Evolutionary conservation across 2,888 invertebrate genomes (phyloP).

Genomic region (Eupeodes luniger): DNA sequence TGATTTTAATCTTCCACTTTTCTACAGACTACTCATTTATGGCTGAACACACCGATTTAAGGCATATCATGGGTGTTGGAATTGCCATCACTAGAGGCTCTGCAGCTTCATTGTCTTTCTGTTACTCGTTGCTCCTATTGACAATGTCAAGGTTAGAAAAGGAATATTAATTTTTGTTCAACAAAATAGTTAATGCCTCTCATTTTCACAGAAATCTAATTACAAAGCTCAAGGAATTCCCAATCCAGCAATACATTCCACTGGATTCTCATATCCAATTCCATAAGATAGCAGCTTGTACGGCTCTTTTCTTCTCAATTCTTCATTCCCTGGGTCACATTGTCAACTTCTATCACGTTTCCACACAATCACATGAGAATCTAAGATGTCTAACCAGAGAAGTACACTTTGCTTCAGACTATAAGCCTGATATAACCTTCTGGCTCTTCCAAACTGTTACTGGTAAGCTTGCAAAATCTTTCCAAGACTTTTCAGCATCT

Average conservation of each 20-base stretch:
- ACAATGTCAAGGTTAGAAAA: slow-evolving; percentile 90
- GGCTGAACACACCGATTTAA: slow-evolving; percentile 96
- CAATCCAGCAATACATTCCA: slow-evolving; percentile 96
- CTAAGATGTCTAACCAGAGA: slow-evolving; percentile 96
- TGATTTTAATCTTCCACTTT: background rate
- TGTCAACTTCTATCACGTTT: slow-evolving; percentile 98
- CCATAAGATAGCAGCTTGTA: slow-evolving; percentile 98
- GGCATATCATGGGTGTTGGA: slow-evolving; percentile 98
- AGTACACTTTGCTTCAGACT: slow-evolving; percentile 96
- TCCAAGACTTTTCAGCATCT: background rate
- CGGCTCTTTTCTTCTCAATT: slow-evolving; percentile 96
- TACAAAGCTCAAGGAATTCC: slow-evolving; percentile 96
- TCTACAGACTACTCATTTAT: slow-evolving; percentile 95
- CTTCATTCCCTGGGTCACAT: slow-evolving; percentile 97
- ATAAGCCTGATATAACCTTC: slow-evolving; percentile 96
- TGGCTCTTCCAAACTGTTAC: slow-evolving; percentile 98
- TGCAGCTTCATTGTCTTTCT: slow-evolving; percentile 96
- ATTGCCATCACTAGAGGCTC: slow-evolving; percentile 97
- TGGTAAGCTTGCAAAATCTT: slow-evolving; percentile 85
- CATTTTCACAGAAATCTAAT: slow-evolving; percentile 92
- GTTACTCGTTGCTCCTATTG: slow-evolving; percentile 94
- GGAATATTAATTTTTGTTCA: background rate
- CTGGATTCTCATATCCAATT: slow-evolving; percentile 98
- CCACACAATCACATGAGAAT: slow-evolving; percentile 97
- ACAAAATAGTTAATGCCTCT: background rate